Conservation (phyloP, 2,113 vertebrate species). For the Cyrtonyx montezumae region DNA sequence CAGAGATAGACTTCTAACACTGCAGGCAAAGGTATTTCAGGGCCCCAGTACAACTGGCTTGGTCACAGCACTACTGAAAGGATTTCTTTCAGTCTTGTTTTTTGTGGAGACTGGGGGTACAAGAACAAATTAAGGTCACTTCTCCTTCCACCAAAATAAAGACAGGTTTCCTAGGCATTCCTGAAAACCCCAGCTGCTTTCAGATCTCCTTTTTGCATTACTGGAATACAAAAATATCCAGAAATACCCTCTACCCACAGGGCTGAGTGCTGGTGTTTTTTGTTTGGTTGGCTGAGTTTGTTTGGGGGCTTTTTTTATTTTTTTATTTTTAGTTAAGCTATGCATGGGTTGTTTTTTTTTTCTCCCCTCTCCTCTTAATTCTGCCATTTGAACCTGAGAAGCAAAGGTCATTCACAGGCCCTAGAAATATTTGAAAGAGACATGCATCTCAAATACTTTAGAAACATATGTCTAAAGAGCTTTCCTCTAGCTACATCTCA, state of each 20-base stretch:
- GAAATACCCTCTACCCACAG: background rate
- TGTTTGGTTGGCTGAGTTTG: background rate
- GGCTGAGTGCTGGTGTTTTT: background rate
- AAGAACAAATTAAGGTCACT: background rate
- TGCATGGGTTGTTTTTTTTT: background rate
- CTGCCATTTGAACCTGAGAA: background rate
- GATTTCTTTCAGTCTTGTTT: background rate
- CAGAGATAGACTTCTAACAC: accelerated
- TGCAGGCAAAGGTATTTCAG: accelerated
- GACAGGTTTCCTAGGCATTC: background rate
- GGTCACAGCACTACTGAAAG: background rate
- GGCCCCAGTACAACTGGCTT: background rate
- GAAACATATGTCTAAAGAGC: background rate
- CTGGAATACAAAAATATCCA: background rate
- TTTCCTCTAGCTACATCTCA: background rate
- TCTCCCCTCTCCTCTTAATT: background rate
- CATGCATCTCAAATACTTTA: background rate
- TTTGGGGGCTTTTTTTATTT: background rate
- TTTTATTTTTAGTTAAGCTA: background rate
- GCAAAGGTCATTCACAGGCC: background rate
- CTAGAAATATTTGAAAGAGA: background rate
- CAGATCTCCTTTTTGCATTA: background rate
- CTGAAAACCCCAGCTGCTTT: background rate
- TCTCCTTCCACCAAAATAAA: background rate
- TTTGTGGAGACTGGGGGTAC: background rate